phyloP scores from a whole-genome alignment of 2,113 vertebrate genomes.

The Aldabrachelys gigantea region DNA sequence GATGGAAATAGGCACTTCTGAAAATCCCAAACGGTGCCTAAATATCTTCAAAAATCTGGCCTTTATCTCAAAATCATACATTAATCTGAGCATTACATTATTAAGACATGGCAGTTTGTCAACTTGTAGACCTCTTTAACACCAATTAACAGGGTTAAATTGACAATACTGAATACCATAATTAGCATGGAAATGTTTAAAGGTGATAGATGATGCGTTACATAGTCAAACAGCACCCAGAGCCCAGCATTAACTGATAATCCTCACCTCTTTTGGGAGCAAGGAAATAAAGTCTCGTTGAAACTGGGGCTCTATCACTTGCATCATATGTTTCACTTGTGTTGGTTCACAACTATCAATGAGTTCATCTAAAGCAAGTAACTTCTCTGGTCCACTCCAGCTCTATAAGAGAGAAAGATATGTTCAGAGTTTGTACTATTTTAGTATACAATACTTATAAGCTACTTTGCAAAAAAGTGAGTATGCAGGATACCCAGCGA shows the following conservation, averaged over 20 bases:
- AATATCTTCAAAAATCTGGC: background rate
- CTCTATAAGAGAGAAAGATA: conserved; percentile 78
- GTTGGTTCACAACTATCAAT: conserved; percentile 99
- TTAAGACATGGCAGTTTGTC: background rate
- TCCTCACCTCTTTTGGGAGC: conserved; percentile 98
- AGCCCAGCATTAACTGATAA: background rate
- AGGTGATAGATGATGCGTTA: background rate
- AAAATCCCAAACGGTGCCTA: conserved; percentile 7
- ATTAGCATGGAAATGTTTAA: conserved; percentile 26
- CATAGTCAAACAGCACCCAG: background rate
- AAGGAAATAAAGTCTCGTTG: conserved; percentile 99
- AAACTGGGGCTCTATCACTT: conserved; percentile 99
- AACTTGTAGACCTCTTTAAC: conserved; percentile 22
- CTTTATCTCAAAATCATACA: background rate
- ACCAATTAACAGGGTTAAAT: background rate
- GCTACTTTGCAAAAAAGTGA: background rate
- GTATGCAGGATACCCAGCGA: background rate
- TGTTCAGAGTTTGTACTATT: background rate
- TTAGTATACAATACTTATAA: background rate
- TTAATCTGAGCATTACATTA: conserved; percentile 42
- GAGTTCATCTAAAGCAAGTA: conserved; percentile 98
- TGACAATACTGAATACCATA: conserved; percentile 31
- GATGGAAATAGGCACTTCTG: background rate
- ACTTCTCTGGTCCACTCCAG: conserved; percentile 96
- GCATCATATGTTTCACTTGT: conserved; percentile 99